phyloP scores from a whole-genome alignment of 2,888 invertebrate species.

The Dynastes grantii region DNA sequence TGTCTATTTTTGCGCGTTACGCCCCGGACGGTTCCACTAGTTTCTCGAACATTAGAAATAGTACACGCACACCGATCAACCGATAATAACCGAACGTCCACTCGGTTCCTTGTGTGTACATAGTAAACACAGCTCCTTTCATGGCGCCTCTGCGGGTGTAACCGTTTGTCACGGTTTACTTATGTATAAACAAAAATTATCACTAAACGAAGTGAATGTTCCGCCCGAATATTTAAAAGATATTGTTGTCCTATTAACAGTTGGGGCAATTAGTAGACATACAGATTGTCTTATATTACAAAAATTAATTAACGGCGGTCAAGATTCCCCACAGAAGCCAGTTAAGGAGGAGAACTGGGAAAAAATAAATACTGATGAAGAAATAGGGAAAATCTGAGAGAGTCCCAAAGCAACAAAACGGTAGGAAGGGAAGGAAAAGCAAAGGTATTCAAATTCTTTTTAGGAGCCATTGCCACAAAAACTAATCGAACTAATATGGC shows the following conservation, averaged over 20 bases:
- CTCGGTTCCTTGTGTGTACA: too few relatives aligned
- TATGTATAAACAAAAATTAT: conserved; percentile 77
- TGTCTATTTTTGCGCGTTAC: too few relatives aligned
- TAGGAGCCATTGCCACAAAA: conserved; percentile 75
- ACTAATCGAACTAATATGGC: conserved; percentile 81
- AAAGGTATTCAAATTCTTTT: conserved; percentile 79
- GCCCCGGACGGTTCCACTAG: too few relatives aligned
- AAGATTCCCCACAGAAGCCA: conserved; percentile 71
- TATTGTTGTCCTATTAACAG: conserved; percentile 76
- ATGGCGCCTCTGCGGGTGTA: too few relatives aligned
- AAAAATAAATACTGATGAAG: conserved; percentile 76
- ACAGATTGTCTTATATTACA: conserved; percentile 73
- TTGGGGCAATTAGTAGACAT: conserved; percentile 76
- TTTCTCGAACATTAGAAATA: too few relatives aligned
- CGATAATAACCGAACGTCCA: too few relatives aligned
- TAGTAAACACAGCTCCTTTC: too few relatives aligned
- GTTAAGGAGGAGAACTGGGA: conserved; percentile 77
- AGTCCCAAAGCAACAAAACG: conserved; percentile 79
- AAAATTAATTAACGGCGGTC: conserved; percentile 70
- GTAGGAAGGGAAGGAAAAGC: conserved; percentile 79
- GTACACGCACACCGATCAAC: too few relatives aligned
- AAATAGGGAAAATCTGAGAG: conserved; percentile 77
- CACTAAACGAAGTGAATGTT: conserved; percentile 74
- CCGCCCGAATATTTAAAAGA: conserved; percentile 74
- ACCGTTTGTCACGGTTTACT: conserved; percentile 60